Evolutionary conservation across 2,113 vertebrate species (phyloP).

Genomic region (Oostethus manadensis): DNA sequence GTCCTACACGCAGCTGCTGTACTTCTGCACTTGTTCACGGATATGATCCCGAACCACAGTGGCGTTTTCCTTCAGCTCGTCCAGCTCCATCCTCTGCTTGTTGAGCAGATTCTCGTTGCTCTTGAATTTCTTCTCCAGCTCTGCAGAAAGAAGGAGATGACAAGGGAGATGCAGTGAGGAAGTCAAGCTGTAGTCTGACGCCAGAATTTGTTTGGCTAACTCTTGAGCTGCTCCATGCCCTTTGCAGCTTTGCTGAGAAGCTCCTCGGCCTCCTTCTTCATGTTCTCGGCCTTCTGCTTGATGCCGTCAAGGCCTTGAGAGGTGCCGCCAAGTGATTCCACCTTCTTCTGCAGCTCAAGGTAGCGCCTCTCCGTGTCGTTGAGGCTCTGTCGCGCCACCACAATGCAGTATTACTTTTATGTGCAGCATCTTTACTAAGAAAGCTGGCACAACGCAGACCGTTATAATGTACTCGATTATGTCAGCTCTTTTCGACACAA

Average conservation of each 20-base stretch:
- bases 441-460: no score
- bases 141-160: constrained; percentile 43
- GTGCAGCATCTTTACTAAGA: no score
- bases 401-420: no score
- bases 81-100: constrained; percentile 63
- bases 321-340: constrained; percentile 49
- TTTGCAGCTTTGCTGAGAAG: constrained; percentile 72
- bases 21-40: constrained; percentile 55
- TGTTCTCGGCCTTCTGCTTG: constrained; percentile 54
- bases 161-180: not conserved
- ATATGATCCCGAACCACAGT: constrained; percentile 66
- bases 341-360: constrained; percentile 62
- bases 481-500: no score
- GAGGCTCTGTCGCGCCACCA: constrained; percentile 63
- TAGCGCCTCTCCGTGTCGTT: constrained; percentile 65
- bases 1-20: constrained; percentile 66
- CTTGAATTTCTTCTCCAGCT: constrained; percentile 73
- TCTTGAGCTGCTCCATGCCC: constrained; percentile 68
- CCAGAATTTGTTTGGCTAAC: constrained; percentile 52
- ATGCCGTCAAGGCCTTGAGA: constrained; percentile 41
- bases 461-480: no score
- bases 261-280: constrained; percentile 69
- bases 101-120: constrained; percentile 72
- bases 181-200: no score
- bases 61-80: constrained; percentile 66